Evolutionary conservation across 2,888 invertebrate genomes (phyloP).

Genomic region (Pandemis corylana): DNA sequence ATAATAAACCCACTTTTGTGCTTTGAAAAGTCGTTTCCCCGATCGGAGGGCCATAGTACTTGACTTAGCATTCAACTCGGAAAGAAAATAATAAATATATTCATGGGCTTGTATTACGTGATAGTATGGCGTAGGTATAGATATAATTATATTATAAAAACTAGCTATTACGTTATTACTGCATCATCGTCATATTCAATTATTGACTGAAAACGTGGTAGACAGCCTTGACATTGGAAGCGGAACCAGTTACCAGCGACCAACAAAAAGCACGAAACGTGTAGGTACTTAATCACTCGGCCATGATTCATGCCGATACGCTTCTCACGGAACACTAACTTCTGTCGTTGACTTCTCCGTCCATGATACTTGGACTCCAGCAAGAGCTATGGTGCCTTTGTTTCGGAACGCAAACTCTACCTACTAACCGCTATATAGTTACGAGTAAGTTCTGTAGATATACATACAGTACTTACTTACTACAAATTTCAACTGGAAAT

Average conservation of each 20-base stretch:
- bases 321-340: conserved; percentile 31
- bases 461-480: too few relatives aligned
- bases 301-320: conserved; percentile 46
- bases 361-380: background rate
- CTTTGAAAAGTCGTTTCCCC: too few relatives aligned
- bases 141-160: background rate
- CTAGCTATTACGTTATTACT: conserved; percentile 25
- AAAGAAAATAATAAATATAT: background rate
- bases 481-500: too few relatives aligned
- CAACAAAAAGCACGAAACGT: conserved; percentile 43
- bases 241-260: conserved; percentile 48
- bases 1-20: too few relatives aligned
- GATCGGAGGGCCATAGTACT: too few relatives aligned
- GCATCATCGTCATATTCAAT: conserved; percentile 46
- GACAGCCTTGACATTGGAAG: conserved; percentile 64
- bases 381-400: background rate
- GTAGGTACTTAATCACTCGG: conserved; percentile 37
- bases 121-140: background rate
- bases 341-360: conserved; percentile 14
- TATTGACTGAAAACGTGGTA: conserved; percentile 48
- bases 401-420: background rate
- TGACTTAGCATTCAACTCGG: too few relatives aligned
- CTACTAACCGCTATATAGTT: too few relatives aligned
- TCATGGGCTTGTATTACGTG: background rate
- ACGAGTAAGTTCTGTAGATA: too few relatives aligned